phyloP scores from a whole-genome alignment of 1,140 invertebrate genomes.

The Maconellicoccus hirsutus region DNA sequence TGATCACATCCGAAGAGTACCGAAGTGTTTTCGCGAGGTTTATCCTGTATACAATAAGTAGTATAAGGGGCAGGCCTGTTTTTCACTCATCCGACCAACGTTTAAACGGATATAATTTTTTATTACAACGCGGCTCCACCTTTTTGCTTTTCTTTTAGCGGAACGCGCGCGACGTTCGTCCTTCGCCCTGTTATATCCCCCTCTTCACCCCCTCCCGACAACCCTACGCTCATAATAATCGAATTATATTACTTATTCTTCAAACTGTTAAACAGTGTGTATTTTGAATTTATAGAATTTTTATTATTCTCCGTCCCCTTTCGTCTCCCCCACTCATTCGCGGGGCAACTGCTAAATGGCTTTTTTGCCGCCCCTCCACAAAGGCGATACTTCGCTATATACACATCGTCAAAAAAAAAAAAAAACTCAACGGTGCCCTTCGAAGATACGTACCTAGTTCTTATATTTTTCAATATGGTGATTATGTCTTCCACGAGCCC shows the following conservation, averaged over 20 bases:
- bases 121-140: slow-evolving; percentile 14
- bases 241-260: slow-evolving; percentile 10
- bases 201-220: not conserved
- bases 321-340: too few relatives aligned
- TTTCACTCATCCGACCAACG: slow-evolving; percentile 21
- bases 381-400: too few relatives aligned
- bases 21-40: not conserved
- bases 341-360: slow-evolving; percentile 7
- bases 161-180: too few relatives aligned
- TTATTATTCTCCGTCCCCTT: not conserved
- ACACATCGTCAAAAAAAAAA: too few relatives aligned
- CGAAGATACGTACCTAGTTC: too few relatives aligned
- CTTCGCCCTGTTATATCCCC: too few relatives aligned
- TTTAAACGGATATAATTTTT: slow-evolving; percentile 23
- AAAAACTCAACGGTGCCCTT: too few relatives aligned
- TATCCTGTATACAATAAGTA: not conserved
- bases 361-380: not conserved
- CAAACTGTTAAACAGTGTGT: not conserved
- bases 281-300: slow-evolving; percentile 6
- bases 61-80: slow-evolving; percentile 20
- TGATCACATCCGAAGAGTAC: too few relatives aligned
- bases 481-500: too few relatives aligned
- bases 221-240: not conserved
- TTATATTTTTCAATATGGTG: too few relatives aligned
- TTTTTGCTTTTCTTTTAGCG: slow-evolving; percentile 13